phyloP scores from a whole-genome alignment of 2,797 vertebrate species.

The Lepus townsendii region DNA sequence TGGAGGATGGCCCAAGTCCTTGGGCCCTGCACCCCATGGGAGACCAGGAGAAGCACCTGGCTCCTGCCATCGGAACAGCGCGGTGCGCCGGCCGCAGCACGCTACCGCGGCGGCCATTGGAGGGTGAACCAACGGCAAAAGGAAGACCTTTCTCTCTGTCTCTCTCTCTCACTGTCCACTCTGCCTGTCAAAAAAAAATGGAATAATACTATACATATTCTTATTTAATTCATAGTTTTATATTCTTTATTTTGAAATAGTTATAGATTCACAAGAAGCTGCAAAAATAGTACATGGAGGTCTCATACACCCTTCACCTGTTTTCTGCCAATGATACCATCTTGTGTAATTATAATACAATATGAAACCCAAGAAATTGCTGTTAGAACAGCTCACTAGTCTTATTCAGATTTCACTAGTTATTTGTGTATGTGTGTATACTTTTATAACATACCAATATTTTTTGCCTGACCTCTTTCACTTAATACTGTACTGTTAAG shows the following conservation, averaged over 20 bases:
- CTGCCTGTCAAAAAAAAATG: background rate
- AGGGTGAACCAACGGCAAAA: too few relatives aligned
- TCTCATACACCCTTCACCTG: background rate
- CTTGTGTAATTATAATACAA: background rate
- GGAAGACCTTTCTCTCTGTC: too few relatives aligned
- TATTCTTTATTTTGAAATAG: conserved; percentile 14
- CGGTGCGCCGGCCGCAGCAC: too few relatives aligned
- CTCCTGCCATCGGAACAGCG: too few relatives aligned
- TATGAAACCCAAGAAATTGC: background rate
- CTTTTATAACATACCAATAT: background rate
- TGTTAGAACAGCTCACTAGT: background rate
- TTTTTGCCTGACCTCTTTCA: conserved; percentile 5
- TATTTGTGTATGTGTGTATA: too few relatives aligned
- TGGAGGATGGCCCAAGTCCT: too few relatives aligned
- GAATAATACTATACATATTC: background rate
- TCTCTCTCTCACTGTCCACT: too few relatives aligned
- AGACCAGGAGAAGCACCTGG: too few relatives aligned
- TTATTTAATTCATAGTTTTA: conserved; percentile 18
- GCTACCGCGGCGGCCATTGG: too few relatives aligned
- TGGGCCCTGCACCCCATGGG: too few relatives aligned
- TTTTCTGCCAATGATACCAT: background rate
- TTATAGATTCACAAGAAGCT: conserved; percentile 27
- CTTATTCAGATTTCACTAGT: background rate
- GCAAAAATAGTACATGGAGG: background rate
- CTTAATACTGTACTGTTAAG: background rate